Evolutionary conservation across 2,797 vertebrate species (phyloP).

Genomic region (Muscicapa striata): DNA sequence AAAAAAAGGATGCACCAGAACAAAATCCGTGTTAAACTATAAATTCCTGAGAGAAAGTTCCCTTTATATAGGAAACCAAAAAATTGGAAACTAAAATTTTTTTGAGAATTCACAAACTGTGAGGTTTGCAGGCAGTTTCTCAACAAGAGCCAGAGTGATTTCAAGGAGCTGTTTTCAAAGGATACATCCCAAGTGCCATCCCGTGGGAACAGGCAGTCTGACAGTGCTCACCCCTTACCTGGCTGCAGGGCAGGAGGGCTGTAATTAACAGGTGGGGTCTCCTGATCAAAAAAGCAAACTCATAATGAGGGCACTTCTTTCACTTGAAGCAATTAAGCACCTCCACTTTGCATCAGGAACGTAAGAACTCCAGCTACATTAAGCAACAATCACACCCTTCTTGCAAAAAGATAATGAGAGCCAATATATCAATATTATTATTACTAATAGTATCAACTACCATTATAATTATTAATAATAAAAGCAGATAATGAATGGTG

Average conservation of each 20-base stretch:
- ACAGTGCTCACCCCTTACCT: background rate
- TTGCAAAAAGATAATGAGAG: background rate
- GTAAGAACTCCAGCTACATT: background rate
- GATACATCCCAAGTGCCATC: slow-evolving; percentile 29
- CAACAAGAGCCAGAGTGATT: background rate
- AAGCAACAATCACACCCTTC: background rate
- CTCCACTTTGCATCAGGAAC: background rate
- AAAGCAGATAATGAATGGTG: background rate
- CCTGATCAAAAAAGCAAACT: background rate
- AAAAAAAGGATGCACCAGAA: background rate
- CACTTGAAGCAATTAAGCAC: background rate
- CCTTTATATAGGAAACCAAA: background rate
- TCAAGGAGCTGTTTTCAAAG: background rate
- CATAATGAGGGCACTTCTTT: background rate
- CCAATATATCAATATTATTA: background rate
- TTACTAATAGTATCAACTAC: background rate
- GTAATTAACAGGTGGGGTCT: background rate
- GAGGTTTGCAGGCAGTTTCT: background rate
- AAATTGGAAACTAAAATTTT: background rate
- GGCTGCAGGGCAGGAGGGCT: background rate
- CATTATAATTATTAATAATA: background rate
- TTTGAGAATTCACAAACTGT: background rate
- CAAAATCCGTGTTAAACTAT: background rate
- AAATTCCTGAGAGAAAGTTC: background rate
- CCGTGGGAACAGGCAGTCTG: background rate